Evolutionary conservation across 2,797 vertebrate genomes (phyloP), one percentile per base, ranked within the genome.

Genomic region (Serranus cabrilla): DNA sequence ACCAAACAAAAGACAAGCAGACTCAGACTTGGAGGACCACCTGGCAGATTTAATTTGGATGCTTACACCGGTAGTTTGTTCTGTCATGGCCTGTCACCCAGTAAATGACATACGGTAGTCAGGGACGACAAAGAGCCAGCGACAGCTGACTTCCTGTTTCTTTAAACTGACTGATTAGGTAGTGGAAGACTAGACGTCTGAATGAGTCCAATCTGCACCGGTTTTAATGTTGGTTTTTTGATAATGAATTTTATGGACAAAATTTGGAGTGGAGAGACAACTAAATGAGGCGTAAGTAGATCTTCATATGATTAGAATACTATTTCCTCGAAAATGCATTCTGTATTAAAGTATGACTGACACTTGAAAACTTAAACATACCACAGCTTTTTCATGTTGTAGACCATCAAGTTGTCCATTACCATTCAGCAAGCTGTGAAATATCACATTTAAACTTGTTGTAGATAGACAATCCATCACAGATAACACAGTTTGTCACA

Each of bases 111-210:
- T 23, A 21, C 3, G 11, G 81, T 89, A 5, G 79, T 79, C 74
- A 73, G 51, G 79, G 75, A 62, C 40, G 11, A 80, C 64, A 43
- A 59, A 46, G 55, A 39, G 68, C n/a, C 61, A 47, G 40, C 60
- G n/a, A n/a, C n/a, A 39, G 58, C 45, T 11, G 73, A 42, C 21
- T 86, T 91, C 72, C 80, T 83, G 60, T 85, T 89, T 69, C 69
- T 72, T 50, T 23, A 47, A 64, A 54, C 43, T 31, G 37, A 20
- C 51, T 14, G 43, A 74, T 56, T 20, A 23, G 60, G 43, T 31
- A 39, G 51, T 20, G 11, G 7, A 56, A 9, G 69, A 20, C 39
- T 20, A 51, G 34, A 52, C 54, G 4, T 55, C 61, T 18, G 73
- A 39, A 50, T 45, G 21, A 51, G 7, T 50, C 46, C 14, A 0